A percentile compares a stretch with the other conserved stretches of the same genome.
These are phyloP conservation scores for Hyles lineata DNA, from an alignment of 2,888 invertebrate species.

Conservation along the genomic window DNA sequence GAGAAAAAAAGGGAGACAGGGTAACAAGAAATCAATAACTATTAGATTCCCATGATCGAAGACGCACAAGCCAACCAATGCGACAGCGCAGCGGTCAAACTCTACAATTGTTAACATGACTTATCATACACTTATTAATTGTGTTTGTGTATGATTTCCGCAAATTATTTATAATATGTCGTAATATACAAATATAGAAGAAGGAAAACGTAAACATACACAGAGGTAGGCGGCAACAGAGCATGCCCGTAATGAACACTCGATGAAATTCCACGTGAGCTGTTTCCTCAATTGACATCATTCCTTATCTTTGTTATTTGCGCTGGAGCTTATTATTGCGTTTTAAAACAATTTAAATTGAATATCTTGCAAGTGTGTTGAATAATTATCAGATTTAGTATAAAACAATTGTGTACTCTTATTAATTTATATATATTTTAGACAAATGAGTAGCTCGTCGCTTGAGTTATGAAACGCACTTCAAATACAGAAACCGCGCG, in stretches of 20 bases:
- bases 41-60: too few species aligned
- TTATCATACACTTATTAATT: neutral
- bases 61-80: too few species aligned
- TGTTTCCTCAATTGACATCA: slow-evolving; percentile 18
- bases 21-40: too few species aligned
- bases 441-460: too few species aligned
- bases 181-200: slow-evolving; percentile 1
- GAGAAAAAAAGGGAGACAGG: too few species aligned
- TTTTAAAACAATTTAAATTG: neutral
- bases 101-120: neutral
- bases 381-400: neutral
- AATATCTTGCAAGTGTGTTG: neutral
- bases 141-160: neutral
- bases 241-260: slow-evolving; percentile 2
- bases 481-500: too few species aligned
- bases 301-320: slow-evolving; percentile 2
- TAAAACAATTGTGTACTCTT: neutral
- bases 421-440: too few species aligned
- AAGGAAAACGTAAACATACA: neutral
- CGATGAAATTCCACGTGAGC: neutral
- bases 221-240: neutral
- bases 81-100: neutral
- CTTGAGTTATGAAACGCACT: too few species aligned
- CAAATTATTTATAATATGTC: neutral
- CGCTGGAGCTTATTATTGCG: neutral